A percentile compares a stretch with the other conserved stretches of the same genome.
Evolutionary conservation across 1,140 invertebrate species (phyloP).

Genomic region (Heliconius nattereri): DNA sequence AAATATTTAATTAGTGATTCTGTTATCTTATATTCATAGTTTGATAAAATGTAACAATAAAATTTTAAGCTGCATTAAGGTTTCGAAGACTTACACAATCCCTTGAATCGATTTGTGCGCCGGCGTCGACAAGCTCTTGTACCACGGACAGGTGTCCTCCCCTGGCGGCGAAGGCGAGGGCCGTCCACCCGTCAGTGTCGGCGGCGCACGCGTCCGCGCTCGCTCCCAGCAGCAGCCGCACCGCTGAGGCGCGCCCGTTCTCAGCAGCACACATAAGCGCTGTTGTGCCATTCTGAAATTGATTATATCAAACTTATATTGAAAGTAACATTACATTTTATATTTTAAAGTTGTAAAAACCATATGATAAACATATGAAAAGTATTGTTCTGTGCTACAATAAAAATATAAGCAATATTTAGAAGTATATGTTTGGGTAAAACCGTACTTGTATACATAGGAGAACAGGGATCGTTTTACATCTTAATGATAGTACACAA

Average conservation of each 20-base stretch:
- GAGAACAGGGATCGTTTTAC: neutral
- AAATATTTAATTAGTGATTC: neutral
- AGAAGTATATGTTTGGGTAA: too few species aligned
- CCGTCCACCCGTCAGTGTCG: constrained; percentile 96
- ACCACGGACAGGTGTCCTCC: constrained; percentile 93
- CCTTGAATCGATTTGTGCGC: constrained; percentile 93
- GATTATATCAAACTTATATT: neutral
- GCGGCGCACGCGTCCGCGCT: constrained; percentile 95
- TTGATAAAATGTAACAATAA: neutral
- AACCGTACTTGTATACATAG: neutral
- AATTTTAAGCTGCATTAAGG: neutral
- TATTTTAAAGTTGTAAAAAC: neutral
- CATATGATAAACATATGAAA: too few species aligned
- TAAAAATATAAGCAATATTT: neutral
- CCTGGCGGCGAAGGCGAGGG: constrained; percentile 94
- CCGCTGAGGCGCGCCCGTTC: constrained; percentile 90
- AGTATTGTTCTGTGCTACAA: neutral
- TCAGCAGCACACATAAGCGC: constrained; percentile 94
- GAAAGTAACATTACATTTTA: neutral
- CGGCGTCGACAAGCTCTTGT: constrained; percentile 91
- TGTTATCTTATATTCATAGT: constrained; percentile 4
- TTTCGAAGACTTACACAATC: constrained; percentile 88
- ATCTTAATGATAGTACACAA: neutral
- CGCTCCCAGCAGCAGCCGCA: constrained; percentile 90
- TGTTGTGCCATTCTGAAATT: constrained; percentile 91